Conservation (phyloP, 2,797 vertebrate species). For the Emydoidea blandingii region DNA sequence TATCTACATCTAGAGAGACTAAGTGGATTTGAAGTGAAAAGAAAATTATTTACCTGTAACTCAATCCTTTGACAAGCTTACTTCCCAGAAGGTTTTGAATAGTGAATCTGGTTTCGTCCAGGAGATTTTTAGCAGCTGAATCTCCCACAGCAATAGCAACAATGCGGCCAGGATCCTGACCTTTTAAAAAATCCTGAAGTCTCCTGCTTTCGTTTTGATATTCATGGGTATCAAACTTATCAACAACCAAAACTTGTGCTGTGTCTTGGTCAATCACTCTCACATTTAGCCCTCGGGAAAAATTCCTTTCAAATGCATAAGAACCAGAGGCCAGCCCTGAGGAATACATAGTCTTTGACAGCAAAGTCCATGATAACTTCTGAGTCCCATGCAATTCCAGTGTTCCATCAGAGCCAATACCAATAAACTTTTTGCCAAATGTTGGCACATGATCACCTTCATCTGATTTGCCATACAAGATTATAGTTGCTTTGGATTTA, state of each 20-base stretch:
- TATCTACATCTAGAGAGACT: background rate
- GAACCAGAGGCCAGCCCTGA: slow-evolving; percentile 89
- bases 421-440: slow-evolving; percentile 96
- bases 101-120: slow-evolving; percentile 87
- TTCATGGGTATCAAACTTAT: slow-evolving; percentile 93
- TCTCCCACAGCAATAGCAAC: slow-evolving; percentile 94
- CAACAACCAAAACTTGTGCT: slow-evolving; percentile 82
- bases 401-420: slow-evolving; percentile 88
- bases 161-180: slow-evolving; percentile 87
- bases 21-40: background rate
- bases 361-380: slow-evolving; percentile 92
- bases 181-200: slow-evolving; percentile 87
- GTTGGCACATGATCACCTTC: slow-evolving; percentile 83
- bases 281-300: slow-evolving; percentile 93
- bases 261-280: slow-evolving; percentile 96
- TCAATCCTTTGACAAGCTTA: slow-evolving; percentile 87
- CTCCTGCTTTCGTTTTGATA: slow-evolving; percentile 88
- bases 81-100: slow-evolving; percentile 92
- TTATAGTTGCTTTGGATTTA: slow-evolving; percentile 91
- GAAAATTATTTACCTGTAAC: slow-evolving; percentile 89
- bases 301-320: slow-evolving; percentile 89
- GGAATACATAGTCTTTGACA: slow-evolving; percentile 88
- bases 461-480: slow-evolving; percentile 91
- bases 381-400: slow-evolving; percentile 92
- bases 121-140: slow-evolving; percentile 93